Evolutionary conservation across 1,140 invertebrate genomes (phyloP), one percentile per base, ranked within the genome.

Genomic region (Antheraea pernyi): DNA sequence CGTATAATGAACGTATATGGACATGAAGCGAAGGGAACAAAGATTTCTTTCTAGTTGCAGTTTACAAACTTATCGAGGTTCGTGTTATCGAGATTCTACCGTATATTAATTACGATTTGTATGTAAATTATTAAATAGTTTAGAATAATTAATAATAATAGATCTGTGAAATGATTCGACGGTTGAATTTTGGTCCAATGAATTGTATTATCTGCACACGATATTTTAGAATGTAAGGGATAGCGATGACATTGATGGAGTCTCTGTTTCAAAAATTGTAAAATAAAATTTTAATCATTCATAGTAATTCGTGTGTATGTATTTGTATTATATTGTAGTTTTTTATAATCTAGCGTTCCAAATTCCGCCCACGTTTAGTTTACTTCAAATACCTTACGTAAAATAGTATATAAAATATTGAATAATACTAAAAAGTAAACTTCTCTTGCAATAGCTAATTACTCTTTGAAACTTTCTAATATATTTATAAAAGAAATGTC

Each of bases 131-230:
- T 42, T 67, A 70, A 59, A 67, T 74, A 74, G 65, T 59, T 53
- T 78, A 76, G 74, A 64, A 69, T 2, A 30, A 30, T 30, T 70
- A 67, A 46, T 71, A 76, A 70, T 68, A 67, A 64, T 79, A 80
- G 46, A 53, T 53, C 46, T 53, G 46, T 79, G 77, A 80, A 76
- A 79, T 72, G 82, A 85, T 74, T 71, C 81, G 84, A 91, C 89
- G 89, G 89, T 91, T 91, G 89, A 91, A 90, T 79, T 90, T 90
- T 91, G 89, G 89, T 91, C 89, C 89, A 91, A 91, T 89, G 83
- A 88, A 85, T 82, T 84, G 82, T 86, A 89, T 84, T 82, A 83
- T 76, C 77, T 84, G 84, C 88, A 89, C 83, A 82, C 81, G 80
- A 85, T 87, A 82, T 89, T 16, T 65, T 65, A 91, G 86, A 65